These are phyloP conservation scores for Diabrotica virgifera DNA, from an alignment of 1,140 invertebrate species.

Conservation along the genomic window DNA sequence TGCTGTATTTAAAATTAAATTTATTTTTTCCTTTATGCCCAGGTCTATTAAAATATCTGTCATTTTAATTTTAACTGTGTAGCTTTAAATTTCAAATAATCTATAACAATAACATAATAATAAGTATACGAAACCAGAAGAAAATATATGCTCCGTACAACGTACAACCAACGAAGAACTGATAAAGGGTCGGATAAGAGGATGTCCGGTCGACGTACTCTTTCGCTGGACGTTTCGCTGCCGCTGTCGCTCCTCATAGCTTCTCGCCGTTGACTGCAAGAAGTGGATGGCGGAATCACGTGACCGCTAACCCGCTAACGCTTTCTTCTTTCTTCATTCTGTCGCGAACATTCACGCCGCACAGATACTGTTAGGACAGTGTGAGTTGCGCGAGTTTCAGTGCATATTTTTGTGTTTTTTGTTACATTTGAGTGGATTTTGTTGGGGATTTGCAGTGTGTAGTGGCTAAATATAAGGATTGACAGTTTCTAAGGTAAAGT, in stretches of 20 bases:
- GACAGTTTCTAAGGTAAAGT: too few species aligned
- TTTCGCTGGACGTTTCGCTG: slow-evolving; percentile 6
- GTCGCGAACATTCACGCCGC: slow-evolving; percentile 21
- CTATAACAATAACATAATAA: neutral
- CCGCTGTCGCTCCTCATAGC: neutral
- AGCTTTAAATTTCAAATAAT: too few species aligned
- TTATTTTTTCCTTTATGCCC: too few species aligned
- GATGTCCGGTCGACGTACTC: slow-evolving; percentile 34
- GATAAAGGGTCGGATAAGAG: slow-evolving; percentile 18
- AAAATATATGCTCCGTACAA: neutral
- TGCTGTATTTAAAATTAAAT: too few species aligned
- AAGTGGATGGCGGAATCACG: slow-evolving; percentile 25
- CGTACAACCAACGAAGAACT: neutral
- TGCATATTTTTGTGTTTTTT: neutral
- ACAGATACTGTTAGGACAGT: slow-evolving; percentile 14
- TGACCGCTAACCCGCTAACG: slow-evolving; percentile 25
- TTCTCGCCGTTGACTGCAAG: slow-evolving; percentile 20
- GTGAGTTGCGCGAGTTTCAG: neutral
- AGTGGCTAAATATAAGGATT: neutral
- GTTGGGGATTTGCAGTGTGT: neutral
- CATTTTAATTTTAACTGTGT: too few species aligned
- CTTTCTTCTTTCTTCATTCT: slow-evolving; percentile 32
- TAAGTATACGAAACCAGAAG: neutral
- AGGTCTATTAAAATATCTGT: too few species aligned
- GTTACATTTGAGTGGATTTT: neutral